Evolutionary conservation across 2,113 vertebrate species (phyloP), one percentile per base, ranked within the genome.

Genomic region (Garra rufa): DNA sequence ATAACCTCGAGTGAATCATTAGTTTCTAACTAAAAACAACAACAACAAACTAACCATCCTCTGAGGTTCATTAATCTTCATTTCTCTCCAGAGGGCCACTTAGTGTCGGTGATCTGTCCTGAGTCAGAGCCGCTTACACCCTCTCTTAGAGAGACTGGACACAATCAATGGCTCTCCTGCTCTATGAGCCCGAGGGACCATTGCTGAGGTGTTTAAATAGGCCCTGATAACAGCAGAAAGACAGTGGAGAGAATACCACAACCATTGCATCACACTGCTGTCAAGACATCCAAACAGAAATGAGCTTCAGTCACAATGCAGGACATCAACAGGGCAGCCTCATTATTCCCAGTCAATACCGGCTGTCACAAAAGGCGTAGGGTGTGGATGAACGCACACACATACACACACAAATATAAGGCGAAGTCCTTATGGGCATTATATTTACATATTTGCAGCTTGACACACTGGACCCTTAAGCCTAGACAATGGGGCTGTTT

Each of bases 401-500:
- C 52, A 44, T 14, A 73, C 17, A 11, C 11, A 59, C 30, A 41
- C 26, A 61, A 26, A 48, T 52, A 9, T 52, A 65, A 48, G 61
- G 26, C 44, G 24, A 50, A 46, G 59, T 63, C 43, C 59, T 63
- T 67, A 83, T 67, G 44, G 71, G 82, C 82, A 63, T 63, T 76
- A 76, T 38, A 83, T 83, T 63, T 75, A 83, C 48, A 84, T 77
- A 67, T 89, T 91, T 88, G 82, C 48, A 65, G 91, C 88, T 89
- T 76, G 57, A 87, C 94, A 95, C 95, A 94, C 94, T 94, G 95
- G 95, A 95, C 95, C 96, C 95, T 95, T 97, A 96, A 97, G 96
- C 96, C 94, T 95, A 96, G 94, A 95, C 96, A 96, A 96, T 96
- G 95, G 95, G 63, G 95, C 95, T 95, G 95, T 96, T 95, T 98